Percentiles rank a stretch among this genome's conserved stretches.
These are phyloP conservation scores for Oryctolagus cuniculus DNA, from an alignment of 2,113 vertebrate species.

Conservation along the genomic window DNA sequence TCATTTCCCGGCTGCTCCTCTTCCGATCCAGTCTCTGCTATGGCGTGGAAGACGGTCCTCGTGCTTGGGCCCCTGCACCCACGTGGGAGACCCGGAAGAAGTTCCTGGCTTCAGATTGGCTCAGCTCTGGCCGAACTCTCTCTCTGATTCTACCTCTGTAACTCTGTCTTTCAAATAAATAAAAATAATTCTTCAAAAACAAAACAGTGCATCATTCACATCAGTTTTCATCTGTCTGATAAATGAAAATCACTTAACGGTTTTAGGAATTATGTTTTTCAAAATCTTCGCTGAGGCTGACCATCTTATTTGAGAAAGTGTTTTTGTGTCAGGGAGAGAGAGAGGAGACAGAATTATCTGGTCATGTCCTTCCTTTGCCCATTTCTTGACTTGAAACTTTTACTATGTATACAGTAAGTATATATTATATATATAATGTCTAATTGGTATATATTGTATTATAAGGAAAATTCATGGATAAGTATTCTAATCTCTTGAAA, in stretches of 20 bases:
- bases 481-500: not conserved
- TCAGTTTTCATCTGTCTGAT: not conserved
- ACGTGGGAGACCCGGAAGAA: no score
- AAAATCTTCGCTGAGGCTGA: not conserved
- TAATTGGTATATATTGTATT: not conserved
- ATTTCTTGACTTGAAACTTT: not conserved
- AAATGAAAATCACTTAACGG: not conserved
- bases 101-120: no score
- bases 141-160: no score
- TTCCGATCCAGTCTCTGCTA: no score
- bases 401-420: not conserved
- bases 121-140: no score
- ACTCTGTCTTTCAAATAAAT: no score
- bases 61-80: no score
- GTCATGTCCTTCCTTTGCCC: not conserved
- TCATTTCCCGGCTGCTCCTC: no score
- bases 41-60: no score
- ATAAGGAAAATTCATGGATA: not conserved
- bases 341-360: not conserved
- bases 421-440: no score
- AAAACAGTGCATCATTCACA: no score
- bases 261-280: not conserved
- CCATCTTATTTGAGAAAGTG: not conserved
- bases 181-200: no score
- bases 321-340: not conserved